Conservation (phyloP, 2,797 vertebrate species). For the Rachycentron canadum region DNA sequence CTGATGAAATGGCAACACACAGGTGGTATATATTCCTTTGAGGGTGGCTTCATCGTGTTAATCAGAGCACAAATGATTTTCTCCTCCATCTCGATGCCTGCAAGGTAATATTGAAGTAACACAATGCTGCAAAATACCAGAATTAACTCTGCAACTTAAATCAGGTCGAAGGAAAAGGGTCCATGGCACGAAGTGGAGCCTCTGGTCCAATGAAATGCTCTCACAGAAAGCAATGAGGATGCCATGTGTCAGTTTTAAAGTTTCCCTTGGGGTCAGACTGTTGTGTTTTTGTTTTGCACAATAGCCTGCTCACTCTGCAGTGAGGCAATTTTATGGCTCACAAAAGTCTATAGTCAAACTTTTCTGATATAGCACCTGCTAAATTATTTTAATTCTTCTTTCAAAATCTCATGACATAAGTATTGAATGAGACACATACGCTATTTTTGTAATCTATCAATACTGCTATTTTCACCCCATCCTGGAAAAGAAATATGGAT, state of each 20-base stretch:
- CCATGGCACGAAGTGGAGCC: neutral
- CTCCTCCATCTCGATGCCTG: neutral
- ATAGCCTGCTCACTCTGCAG: neutral
- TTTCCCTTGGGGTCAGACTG: neutral
- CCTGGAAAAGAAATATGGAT: neutral
- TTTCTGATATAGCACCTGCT: neutral
- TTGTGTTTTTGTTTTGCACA: conserved; percentile 2
- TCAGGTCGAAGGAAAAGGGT: neutral
- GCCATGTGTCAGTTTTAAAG: neutral
- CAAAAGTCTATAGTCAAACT: neutral
- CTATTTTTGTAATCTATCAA: neutral
- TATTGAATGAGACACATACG: neutral
- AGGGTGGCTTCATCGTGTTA: neutral
- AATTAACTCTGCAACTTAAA: neutral
- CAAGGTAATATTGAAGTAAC: neutral
- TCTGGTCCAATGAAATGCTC: neutral
- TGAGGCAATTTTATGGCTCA: neutral
- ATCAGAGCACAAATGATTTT: conserved; percentile 8
- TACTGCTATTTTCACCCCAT: neutral
- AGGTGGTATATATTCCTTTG: neutral
- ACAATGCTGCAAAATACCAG: neutral
- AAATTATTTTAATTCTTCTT: too few species aligned
- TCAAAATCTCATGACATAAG: neutral
- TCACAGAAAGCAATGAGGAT: neutral
- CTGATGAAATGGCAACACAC: conserved; percentile 9